Evolutionary conservation across 2,797 vertebrate genomes (phyloP), one percentile per base, ranked within the genome.

Genomic region (Siniperca undulata): DNA sequence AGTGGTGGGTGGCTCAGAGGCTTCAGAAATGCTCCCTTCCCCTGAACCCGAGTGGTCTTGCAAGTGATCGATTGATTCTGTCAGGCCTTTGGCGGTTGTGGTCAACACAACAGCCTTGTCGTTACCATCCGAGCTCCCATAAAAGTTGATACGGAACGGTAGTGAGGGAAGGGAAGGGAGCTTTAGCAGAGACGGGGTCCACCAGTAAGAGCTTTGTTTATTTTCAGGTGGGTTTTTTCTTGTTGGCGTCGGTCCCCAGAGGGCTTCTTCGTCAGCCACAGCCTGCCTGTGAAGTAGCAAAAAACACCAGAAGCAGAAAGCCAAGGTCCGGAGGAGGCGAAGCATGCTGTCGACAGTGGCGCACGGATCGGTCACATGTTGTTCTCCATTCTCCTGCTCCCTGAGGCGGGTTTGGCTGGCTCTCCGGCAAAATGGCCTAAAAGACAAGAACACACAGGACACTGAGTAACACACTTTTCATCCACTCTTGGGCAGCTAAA

Each of bases 311-410:
- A 93, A 88, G 89, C 88, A 90, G 78, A 95, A 66, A 81, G 84
- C 79, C 83, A 92, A 69, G 80, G 91, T 91, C 88, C 65, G 70
- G 82, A 80, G 90, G 84, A 94, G 92, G 83, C 75, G 84, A 89
- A 89, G 92, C 95, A 96, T 96, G 85, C 95, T 96, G 95, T 91
- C 92, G 88, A 85, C 88, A 60, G 92, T 84, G 82, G 80, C 42
- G 74, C 22, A 38, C 40, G 48, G 82, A 80, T 74, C 20, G 77
- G 84, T 96, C 93, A 96, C 95, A 96, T 96, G 89, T 86, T 93
- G 92, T 82, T 91, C 89, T 92, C 70, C 90, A 89, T 92, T 55
- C 88, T 78, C 71, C 87, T 82, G 65, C 84, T 85, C 91, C 92
- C 90, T 65, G 59, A 82, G 88, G 91, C 81, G 38, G 59, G 64